These are phyloP conservation scores for Melanargia galathea DNA, from an alignment of 2,888 invertebrate species.

Conservation along the genomic window DNA sequence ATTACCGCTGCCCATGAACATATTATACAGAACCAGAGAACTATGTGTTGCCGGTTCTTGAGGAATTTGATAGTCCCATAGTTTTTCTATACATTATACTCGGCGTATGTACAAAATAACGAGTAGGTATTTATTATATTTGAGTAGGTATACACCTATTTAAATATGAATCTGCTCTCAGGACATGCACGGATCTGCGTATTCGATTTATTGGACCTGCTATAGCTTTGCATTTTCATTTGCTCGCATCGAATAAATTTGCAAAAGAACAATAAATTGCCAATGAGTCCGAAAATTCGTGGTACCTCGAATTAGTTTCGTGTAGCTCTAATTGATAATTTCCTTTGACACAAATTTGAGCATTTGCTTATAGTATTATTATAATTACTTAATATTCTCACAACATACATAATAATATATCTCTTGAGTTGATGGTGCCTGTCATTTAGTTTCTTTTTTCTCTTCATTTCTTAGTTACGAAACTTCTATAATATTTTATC, in stretches of 20 bases:
- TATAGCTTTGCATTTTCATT: constrained; percentile 30
- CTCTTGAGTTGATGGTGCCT: too few species aligned
- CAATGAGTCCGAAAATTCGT: constrained; percentile 12
- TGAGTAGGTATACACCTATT: constrained; percentile 5
- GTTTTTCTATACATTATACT: too few species aligned
- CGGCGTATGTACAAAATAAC: too few species aligned
- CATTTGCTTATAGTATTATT: too few species aligned
- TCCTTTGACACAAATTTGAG: neutral
- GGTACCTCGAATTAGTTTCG: constrained; percentile 6
- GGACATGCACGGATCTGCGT: constrained; percentile 23
- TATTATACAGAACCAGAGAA: too few species aligned
- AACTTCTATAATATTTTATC: neutral
- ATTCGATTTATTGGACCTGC: constrained; percentile 31
- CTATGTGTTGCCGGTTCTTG: too few species aligned
- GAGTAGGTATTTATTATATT: too few species aligned
- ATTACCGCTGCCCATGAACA: too few species aligned
- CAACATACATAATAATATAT: neutral
- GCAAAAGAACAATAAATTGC: constrained; percentile 24
- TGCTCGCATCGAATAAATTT: constrained; percentile 21
- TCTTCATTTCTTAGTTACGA: neutral
- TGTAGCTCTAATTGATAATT: constrained; percentile 12
- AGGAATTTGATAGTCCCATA: too few species aligned
- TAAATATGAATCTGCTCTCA: constrained; percentile 29
- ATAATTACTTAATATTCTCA: constrained; percentile 46
- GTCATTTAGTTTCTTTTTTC: neutral